Evolutionary conservation across 1,140 invertebrate genomes (phyloP), one percentile per base, ranked within the genome.

Genomic region (Xylocopa sonorina): DNA sequence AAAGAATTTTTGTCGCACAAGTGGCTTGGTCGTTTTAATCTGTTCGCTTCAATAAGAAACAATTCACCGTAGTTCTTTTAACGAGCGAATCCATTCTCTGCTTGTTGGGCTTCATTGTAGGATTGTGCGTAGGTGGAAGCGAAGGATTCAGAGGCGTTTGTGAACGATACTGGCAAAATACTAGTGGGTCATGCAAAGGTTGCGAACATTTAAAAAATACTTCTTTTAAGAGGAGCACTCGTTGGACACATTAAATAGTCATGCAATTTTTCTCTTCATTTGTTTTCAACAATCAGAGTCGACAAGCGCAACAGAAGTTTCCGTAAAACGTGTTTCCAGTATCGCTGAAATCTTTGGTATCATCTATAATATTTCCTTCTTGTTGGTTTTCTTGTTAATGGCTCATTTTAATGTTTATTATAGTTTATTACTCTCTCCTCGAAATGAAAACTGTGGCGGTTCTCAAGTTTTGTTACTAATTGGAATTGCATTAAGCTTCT

Each of bases 111-210:
- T 63, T 41, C 27, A 18, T 21, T 7, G 5, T 34, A 3, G 1
- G 29, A n/a, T 1, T 14, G 10, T 32, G 50, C 27, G 73, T 76
- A 50, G 73, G 73, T 14, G 38, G 24, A 18, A 24, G n/a, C 27
- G 21, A 14, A 3, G 46, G 29, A 50, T 48, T 21, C 50, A 27
- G n/a, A 34, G 73, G 73, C 21, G 62, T 46, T 55, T 27, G n/a
- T 63, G 57, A 74, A 43, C 34, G 14, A 21, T 29, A 38, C 50
- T 7, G 51, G 63, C 62, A 38, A 57, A 76, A 67, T 76, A 76
- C 73, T 66, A 67, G 38, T 43, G 73, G 50, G 50, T 76, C 63
- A 76, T 27, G 16, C 50, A 18, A 38, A 38, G 18, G 51, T 34
- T 38, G 46, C n/a, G 21, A 43, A 67, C 62, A 41, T 67, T 55